Evolutionary conservation across 1,140 invertebrate species (phyloP).

Genomic region (Magallana ariakensis): DNA sequence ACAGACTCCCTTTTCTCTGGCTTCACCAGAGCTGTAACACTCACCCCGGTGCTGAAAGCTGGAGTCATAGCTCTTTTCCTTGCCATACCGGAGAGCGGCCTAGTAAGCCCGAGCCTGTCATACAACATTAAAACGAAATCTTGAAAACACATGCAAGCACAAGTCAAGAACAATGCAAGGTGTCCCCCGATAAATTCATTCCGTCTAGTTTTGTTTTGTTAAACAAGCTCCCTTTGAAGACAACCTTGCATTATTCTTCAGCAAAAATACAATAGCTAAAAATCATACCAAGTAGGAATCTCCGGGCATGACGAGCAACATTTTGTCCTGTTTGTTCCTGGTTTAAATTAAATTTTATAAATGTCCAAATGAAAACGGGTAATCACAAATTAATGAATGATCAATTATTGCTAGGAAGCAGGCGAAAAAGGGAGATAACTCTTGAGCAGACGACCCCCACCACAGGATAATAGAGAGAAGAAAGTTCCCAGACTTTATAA

Average conservation of each 20-base stretch:
- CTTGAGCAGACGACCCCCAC: constrained; percentile 44
- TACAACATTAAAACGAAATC: constrained; percentile 24
- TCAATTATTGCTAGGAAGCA: neutral
- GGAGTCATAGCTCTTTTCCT: constrained; percentile 30
- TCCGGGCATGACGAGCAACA: neutral
- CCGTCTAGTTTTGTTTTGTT: neutral
- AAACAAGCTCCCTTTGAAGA: neutral
- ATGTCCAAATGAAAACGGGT: neutral
- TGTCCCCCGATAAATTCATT: neutral
- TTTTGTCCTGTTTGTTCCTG: constrained; percentile 28
- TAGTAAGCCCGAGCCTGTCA: constrained; percentile 16
- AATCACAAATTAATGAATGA: constrained; percentile 31
- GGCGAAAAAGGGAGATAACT: constrained; percentile 27
- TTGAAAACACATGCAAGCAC: constrained; percentile 38
- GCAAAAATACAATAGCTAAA: neutral
- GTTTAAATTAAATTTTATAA: constrained; percentile 23
- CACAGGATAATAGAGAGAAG: constrained; percentile 33
- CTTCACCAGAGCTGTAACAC: neutral
- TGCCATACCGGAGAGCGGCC: constrained; percentile 19
- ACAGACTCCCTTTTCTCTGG: too few relatives aligned
- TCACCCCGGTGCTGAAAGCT: constrained; percentile 20
- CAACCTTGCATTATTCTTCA: constrained; percentile 23
- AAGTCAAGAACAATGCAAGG: constrained; percentile 25
- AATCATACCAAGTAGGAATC: constrained; percentile 19
- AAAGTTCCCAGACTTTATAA: constrained; percentile 42